Percentiles rank a stretch among this genome's conserved stretches.
Evolutionary conservation across 2,888 invertebrate species (phyloP).

Genomic region (Drosophila setosimentum): DNA sequence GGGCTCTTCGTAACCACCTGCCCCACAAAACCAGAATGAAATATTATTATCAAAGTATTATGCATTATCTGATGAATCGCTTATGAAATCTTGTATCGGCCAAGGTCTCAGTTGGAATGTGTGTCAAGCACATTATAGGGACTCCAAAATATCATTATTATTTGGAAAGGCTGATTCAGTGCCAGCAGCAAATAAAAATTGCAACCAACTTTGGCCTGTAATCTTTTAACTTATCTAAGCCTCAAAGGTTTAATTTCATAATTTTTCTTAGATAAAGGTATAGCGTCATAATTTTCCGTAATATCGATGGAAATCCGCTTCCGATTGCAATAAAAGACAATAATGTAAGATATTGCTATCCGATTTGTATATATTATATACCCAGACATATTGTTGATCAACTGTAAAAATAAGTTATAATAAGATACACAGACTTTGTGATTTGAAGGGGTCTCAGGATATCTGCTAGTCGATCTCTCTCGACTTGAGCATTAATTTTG

Average conservation of each 20-base stretch:
- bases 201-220: not conserved
- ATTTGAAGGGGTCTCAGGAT: not conserved
- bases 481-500: not conserved
- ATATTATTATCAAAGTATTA: no score
- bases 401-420: not conserved
- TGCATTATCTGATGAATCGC: not conserved
- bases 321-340: not conserved
- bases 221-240: not conserved
- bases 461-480: not conserved
- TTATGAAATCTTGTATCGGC: not conserved
- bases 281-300: no score
- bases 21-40: not conserved
- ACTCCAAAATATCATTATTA: no score
- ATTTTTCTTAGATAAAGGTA: not conserved
- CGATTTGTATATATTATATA: not conserved
- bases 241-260: not conserved
- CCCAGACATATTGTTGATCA: not conserved
- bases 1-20: not conserved
- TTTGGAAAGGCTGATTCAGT: not conserved
- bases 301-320: not conserved
- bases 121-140: not conserved
- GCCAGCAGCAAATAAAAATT: not conserved
- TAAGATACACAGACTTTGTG: not conserved
- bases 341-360: not conserved
- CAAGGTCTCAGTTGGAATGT: not conserved